Evolutionary conservation across 2,888 invertebrate species (phyloP), one percentile per base, ranked within the genome.

Genomic region (Neocrepidodera transversa): DNA sequence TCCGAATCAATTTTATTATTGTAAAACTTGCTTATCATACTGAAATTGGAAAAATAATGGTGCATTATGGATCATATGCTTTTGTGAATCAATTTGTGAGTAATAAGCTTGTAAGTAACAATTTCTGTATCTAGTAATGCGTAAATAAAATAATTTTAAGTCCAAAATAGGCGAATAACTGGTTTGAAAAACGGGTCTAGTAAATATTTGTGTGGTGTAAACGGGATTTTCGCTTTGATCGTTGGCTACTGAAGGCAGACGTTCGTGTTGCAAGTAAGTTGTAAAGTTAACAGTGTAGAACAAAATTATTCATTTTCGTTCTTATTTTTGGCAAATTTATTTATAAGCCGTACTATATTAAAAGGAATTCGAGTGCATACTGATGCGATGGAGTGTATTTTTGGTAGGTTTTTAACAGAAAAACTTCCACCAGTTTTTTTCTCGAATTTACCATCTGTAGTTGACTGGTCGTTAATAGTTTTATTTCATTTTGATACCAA

Each of bases 401-500:
- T 70, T 43, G 70, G 69, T 71, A 70, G 64, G 71, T 70, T 60
- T 47, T 23, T 45, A 28, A 40, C 38, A 36, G 42, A 35, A 50
- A 48, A 47, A 40, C 36, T 56, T 51, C 58, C 53, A 61, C 49
- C 50, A 55, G 62, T 62, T 68, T 70, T 66, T 63, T 69, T 40
- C 55, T 59, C 59, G 59, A 65, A 64, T 68, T 43, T 64, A 70
- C 68, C 71, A 70, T 72, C 71, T 72, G 70, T 71, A 72, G 65
- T 68, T 69, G 67, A 58, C 65, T 65, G 60, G 64, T 68, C 68
- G 64, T 71, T 71, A 63, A 67, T 73, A 66, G 74, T 74, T 74
- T 73, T 74, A 74, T 74, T 75, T 72, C 71, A 69, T 74, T 75
- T 71, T 73, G 68, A 71, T 73, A 69, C 66, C 72, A 69, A 68